Evolutionary conservation across 2,113 vertebrate genomes (phyloP).

Genomic region (Prionailurus bengalensis): DNA sequence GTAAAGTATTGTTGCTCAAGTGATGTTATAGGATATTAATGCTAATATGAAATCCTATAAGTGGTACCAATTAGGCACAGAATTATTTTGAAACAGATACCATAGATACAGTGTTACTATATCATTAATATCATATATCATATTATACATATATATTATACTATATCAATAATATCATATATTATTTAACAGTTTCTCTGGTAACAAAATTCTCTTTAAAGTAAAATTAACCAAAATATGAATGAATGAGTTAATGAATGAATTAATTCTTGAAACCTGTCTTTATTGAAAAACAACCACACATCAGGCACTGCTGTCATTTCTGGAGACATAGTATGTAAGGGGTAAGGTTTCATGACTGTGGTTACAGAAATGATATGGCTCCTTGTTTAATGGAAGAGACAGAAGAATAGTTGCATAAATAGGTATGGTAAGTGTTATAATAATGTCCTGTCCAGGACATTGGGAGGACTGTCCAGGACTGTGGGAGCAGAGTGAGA

Average conservation of each 20-base stretch:
- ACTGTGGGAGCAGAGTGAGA: background rate
- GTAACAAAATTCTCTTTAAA: background rate
- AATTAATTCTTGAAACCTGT: background rate
- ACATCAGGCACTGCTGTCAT: background rate
- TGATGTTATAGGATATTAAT: background rate
- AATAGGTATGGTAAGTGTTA: background rate
- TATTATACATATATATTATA: too few relatives aligned
- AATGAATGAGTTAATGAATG: background rate
- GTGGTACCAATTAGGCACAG: background rate
- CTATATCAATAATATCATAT: too few relatives aligned
- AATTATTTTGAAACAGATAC: conserved; percentile 46
- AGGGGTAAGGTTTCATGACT: background rate
- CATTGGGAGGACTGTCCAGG: too few relatives aligned
- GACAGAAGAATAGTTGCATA: background rate
- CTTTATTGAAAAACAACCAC: background rate
- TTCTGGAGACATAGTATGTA: background rate
- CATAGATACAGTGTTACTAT: background rate
- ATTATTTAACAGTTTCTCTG: background rate
- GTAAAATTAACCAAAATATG: background rate
- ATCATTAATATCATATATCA: too few relatives aligned
- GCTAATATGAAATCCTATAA: background rate
- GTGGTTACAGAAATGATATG: background rate
- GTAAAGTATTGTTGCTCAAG: background rate
- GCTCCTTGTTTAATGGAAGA: conserved; percentile 5
- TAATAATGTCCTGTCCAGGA: background rate